These are phyloP conservation scores for Manis javanica DNA, from an alignment of 2,797 vertebrate genomes.

Conservation along the genomic window DNA sequence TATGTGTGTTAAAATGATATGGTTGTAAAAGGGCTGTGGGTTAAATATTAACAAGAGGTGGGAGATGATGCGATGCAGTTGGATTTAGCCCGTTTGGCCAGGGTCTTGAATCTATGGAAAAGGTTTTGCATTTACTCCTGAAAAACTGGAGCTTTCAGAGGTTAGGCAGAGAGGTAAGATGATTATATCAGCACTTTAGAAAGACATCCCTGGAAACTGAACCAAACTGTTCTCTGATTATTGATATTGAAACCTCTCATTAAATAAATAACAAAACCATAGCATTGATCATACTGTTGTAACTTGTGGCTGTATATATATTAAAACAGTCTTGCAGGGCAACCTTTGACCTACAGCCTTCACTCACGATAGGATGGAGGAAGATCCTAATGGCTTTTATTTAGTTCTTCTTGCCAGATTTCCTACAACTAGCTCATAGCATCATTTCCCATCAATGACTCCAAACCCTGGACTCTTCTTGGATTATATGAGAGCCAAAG, in stretches of 20 bases:
- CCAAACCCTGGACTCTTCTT: not conserved
- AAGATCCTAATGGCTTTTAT: not conserved
- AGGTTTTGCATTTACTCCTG: not conserved
- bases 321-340: not conserved
- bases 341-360: not conserved
- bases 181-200: slow-evolving; percentile 25
- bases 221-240: not conserved
- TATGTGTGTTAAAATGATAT: not conserved
- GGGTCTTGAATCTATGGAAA: not conserved
- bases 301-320: not conserved
- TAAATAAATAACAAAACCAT: not conserved
- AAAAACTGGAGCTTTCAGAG: not conserved
- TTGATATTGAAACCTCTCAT: not conserved
- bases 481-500: not conserved
- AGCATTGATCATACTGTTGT: not conserved
- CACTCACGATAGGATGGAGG: not conserved
- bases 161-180: not conserved
- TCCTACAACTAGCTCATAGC: not conserved
- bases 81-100: not conserved
- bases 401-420: not conserved
- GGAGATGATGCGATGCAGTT: not conserved
- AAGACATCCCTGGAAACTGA: not conserved
- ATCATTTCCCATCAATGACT: not conserved
- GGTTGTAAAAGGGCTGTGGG: not conserved
- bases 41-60: not conserved